Evolutionary conservation across 2,797 vertebrate genomes (phyloP).

Genomic region (Gambusia yucatana): DNA sequence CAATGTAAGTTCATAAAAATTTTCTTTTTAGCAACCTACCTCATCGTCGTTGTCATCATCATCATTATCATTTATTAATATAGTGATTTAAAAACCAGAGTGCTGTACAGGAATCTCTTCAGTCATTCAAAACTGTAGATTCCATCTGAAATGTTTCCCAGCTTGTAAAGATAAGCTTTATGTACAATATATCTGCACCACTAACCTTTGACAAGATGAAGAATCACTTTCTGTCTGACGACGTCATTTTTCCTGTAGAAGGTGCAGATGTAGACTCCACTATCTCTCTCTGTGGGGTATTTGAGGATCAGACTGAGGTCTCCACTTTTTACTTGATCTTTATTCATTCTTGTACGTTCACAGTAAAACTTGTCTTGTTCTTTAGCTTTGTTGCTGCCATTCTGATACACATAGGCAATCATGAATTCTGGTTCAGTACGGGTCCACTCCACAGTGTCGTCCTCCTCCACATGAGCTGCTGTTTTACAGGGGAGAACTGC

Average conservation of each 20-base stretch:
- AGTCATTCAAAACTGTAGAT: background rate
- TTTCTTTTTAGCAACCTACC: no score
- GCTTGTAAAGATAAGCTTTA: background rate
- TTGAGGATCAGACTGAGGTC: slow-evolving; percentile 20
- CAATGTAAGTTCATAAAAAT: no score
- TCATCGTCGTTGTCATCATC: no score
- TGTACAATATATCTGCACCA: background rate
- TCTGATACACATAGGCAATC: background rate
- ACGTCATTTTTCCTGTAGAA: background rate
- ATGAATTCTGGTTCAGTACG: background rate
- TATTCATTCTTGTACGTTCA: background rate
- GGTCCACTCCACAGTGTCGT: slow-evolving; percentile 5
- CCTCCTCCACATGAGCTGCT: background rate
- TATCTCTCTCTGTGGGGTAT: background rate
- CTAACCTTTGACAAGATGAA: background rate
- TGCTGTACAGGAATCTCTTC: no score
- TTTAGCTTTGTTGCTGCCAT: background rate
- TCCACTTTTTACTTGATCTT: background rate
- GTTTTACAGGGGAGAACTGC: slow-evolving; percentile 2
- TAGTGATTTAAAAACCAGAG: no score
- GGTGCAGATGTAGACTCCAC: slow-evolving; percentile 1
- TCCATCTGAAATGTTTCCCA: background rate
- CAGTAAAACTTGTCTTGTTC: background rate
- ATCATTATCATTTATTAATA: no score
- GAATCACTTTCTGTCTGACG: background rate